These are phyloP conservation scores for Unio delphinus DNA, from an alignment of 2,888 invertebrate species.

Conservation along the genomic window DNA sequence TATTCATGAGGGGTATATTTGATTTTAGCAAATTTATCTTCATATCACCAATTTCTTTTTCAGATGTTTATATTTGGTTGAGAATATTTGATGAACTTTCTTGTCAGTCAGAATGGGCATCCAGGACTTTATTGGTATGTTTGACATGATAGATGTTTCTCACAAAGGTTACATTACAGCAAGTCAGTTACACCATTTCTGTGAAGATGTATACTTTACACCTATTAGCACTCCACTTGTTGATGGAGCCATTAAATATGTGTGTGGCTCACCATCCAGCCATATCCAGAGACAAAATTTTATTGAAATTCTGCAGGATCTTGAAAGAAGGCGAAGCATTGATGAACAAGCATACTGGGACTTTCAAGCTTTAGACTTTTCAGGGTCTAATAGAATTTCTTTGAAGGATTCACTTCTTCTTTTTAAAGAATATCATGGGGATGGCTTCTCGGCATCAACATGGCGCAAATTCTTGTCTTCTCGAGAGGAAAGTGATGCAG, in stretches of 20 bases:
- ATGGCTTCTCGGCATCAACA: conserved; percentile 56
- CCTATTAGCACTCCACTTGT: conserved; percentile 47
- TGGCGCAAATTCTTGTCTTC: conserved; percentile 59
- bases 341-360: conserved; percentile 66
- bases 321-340: conserved; percentile 50
- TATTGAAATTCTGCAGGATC: conserved; percentile 55
- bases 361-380: conserved; percentile 51
- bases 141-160: conserved; percentile 54
- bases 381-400: conserved; percentile 48
- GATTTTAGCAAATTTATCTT: too few species aligned
- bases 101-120: conserved; percentile 41
- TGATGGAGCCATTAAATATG: conserved; percentile 43
- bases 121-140: conserved; percentile 49
- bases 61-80: too few species aligned
- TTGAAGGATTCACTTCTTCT: conserved; percentile 57
- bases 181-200: conserved; percentile 49
- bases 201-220: conserved; percentile 45
- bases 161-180: conserved; percentile 51
- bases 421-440: conserved; percentile 62
- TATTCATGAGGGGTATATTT: too few species aligned
- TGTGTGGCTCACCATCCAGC: conserved; percentile 44
- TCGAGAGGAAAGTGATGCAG: conserved; percentile 39
- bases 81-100: too few species aligned
- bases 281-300: conserved; percentile 44
- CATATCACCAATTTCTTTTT: too few species aligned